Evolutionary conservation across 2,888 invertebrate genomes (phyloP).

Genomic region (Cheiracanthium punctorium): DNA sequence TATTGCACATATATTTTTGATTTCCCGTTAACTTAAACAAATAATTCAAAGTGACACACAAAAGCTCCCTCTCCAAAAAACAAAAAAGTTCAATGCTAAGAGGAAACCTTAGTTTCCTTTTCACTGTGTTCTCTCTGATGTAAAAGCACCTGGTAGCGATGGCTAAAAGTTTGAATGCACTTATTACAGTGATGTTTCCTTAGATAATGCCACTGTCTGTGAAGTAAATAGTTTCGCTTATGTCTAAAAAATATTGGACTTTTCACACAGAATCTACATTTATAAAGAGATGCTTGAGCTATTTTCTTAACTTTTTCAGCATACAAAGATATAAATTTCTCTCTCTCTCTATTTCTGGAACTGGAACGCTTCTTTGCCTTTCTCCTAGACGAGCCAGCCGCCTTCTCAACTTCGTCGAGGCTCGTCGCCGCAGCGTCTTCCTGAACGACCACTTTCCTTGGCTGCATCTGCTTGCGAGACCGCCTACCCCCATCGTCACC

Average conservation of each 20-base stretch:
- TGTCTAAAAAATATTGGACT: slow-evolving; percentile 68
- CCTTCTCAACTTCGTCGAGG: background rate
- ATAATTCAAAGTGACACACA: background rate
- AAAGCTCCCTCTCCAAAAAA: background rate
- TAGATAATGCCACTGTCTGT: slow-evolving; percentile 59
- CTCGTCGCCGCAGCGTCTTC: background rate
- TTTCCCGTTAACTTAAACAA: no score
- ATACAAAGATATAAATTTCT: slow-evolving; percentile 68
- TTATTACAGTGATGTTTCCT: slow-evolving; percentile 56
- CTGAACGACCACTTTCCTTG: slow-evolving; percentile 51
- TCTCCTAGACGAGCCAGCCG: background rate
- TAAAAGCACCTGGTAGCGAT: slow-evolving; percentile 70
- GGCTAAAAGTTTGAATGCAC: slow-evolving; percentile 66
- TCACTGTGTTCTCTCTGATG: slow-evolving; percentile 65
- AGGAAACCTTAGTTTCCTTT: slow-evolving; percentile 32
- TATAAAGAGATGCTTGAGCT: slow-evolving; percentile 66
- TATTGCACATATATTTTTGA: slow-evolving; percentile 12
- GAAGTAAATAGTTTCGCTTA: slow-evolving; percentile 67
- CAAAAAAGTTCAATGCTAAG: slow-evolving; percentile 48
- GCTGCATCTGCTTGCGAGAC: slow-evolving; percentile 60
- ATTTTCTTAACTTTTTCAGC: slow-evolving; percentile 60
- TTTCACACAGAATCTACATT: slow-evolving; percentile 66
- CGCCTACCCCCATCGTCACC: slow-evolving; percentile 38
- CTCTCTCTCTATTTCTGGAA: slow-evolving; percentile 38
- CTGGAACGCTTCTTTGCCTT: slow-evolving; percentile 28